phyloP scores from a whole-genome alignment of 2,113 vertebrate genomes.

The Apaloderma vittatum region DNA sequence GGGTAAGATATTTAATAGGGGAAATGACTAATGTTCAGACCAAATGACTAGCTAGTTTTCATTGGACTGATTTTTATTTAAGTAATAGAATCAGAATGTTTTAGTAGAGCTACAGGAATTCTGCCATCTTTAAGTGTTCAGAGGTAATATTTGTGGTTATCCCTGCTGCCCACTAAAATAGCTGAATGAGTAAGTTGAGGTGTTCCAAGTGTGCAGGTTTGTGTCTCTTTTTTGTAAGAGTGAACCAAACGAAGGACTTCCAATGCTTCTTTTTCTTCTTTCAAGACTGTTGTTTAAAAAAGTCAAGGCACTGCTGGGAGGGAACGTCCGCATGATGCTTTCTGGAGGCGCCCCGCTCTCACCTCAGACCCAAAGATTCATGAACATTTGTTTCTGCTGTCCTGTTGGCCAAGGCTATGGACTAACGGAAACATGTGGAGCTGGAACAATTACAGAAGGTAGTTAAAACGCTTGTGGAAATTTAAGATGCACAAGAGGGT shows the following conservation, averaged over 20 bases:
- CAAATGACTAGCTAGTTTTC: background rate
- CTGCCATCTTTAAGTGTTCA: background rate
- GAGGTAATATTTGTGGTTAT: background rate
- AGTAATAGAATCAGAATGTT: background rate
- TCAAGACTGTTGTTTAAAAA: constrained; percentile 91
- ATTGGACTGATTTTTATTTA: background rate
- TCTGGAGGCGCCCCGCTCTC: constrained; percentile 95
- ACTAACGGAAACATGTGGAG: constrained; percentile 95
- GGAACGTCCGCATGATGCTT: constrained; percentile 92
- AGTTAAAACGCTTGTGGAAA: background rate
- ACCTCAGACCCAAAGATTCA: constrained; percentile 92
- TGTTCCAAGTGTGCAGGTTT: background rate
- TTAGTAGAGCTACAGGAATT: background rate
- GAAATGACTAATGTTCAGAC: background rate
- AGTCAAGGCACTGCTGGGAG: constrained; percentile 91
- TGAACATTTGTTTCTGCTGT: constrained; percentile 98
- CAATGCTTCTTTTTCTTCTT: background rate
- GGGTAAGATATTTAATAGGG: background rate
- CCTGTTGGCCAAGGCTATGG: constrained; percentile 96
- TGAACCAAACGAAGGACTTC: background rate
- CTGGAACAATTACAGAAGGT: constrained; percentile 96
- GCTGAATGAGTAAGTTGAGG: background rate
- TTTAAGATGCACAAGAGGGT: rapidly evolving
- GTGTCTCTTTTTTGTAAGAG: background rate
- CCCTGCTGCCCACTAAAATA: background rate